Conservation (phyloP, 2,888 invertebrate genomes). For the Sussaba pulchella region DNA sequence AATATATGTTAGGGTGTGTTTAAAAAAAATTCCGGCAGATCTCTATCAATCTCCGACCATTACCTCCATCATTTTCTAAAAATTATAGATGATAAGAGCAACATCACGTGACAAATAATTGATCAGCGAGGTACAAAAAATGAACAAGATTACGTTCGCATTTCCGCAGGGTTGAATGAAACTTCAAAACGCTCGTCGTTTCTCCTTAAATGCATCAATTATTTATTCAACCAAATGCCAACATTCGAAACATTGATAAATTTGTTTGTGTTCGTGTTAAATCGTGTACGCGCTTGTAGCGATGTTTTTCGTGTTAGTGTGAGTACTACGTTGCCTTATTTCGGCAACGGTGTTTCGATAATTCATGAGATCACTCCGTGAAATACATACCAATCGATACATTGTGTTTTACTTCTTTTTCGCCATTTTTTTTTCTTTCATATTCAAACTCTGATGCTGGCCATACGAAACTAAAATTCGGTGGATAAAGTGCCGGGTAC, state of each 20-base stretch:
- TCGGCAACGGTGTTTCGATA: constrained; percentile 15
- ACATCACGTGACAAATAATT: too few species aligned
- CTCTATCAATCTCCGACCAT: too few species aligned
- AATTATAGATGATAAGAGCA: too few species aligned
- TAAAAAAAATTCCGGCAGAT: too few species aligned
- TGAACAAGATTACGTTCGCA: too few species aligned
- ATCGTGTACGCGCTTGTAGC: constrained; percentile 56
- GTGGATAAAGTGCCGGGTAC: constrained; percentile 37
- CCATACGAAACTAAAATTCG: constrained; percentile 50
- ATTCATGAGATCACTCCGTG: neutral
- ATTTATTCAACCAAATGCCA: constrained; percentile 82
- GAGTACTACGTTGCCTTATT: neutral
- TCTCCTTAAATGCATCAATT: constrained; percentile 76
- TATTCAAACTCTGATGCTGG: constrained; percentile 39
- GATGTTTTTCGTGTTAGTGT: constrained; percentile 63
- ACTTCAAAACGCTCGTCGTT: neutral
- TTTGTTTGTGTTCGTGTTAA: constrained; percentile 68
- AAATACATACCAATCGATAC: neutral
- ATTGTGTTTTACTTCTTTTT: neutral
- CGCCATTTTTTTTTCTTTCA: constrained; percentile 12
- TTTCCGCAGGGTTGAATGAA: too few species aligned
- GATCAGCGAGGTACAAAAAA: too few species aligned
- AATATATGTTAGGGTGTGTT: too few species aligned
- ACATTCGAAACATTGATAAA: constrained; percentile 82
- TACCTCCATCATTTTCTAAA: too few species aligned